Percentiles rank a stretch among this genome's conserved stretches.
phyloP scores from a whole-genome alignment of 2,113 vertebrate genomes.

The Grus americana region DNA sequence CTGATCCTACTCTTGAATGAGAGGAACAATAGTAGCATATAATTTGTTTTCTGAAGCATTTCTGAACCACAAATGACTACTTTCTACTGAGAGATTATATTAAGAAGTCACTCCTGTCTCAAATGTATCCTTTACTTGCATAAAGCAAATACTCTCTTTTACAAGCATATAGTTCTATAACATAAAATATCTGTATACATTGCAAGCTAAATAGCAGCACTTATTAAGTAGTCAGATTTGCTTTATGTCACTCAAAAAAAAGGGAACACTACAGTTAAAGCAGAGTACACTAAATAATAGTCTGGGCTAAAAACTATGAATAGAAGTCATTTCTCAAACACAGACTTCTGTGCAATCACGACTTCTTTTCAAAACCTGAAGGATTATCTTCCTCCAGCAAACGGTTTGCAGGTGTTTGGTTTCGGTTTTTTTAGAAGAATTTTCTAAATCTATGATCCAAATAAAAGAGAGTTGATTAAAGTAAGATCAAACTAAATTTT shows the following conservation, averaged over 20 bases:
- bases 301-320: not conserved
- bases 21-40: not conserved
- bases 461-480: not conserved
- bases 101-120: not conserved
- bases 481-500: not conserved
- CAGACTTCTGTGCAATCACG: not conserved
- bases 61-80: not conserved
- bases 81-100: not conserved
- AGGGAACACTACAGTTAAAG: not conserved
- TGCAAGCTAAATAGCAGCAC: not conserved
- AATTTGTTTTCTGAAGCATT: not conserved
- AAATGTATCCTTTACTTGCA: not conserved
- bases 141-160: not conserved
- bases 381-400: not conserved
- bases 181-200: not conserved
- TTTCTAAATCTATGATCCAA: not conserved
- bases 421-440: not conserved
- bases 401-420: not conserved
- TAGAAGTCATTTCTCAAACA: not conserved
- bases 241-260: not conserved
- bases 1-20: not conserved
- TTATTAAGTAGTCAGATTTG: not conserved
- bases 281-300: not conserved
- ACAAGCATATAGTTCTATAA: not conserved
- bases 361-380: not conserved